Percentiles rank a stretch among this genome's conserved stretches.
Conservation (phyloP, 2,888 invertebrate genomes). For the Leucoptera coffeella region DNA sequence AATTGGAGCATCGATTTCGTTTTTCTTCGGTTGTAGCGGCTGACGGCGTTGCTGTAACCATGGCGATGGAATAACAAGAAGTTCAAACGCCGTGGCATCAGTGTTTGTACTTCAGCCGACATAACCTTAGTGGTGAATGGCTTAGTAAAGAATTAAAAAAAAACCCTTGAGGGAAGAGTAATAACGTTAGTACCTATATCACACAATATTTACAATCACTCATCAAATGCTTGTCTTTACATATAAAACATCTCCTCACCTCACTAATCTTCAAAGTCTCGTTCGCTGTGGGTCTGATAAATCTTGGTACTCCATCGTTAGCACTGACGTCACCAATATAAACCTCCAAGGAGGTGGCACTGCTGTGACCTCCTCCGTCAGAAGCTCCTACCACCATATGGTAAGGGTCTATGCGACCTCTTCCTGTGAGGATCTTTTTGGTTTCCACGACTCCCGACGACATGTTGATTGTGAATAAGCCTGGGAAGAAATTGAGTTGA, state of each 20-base stretch:
- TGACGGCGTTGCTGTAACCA: no score
- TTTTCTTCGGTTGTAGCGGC: no score
- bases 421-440: constrained; percentile 61
- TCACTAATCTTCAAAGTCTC: constrained; percentile 67
- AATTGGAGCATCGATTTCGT: no score
- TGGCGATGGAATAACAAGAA: no score
- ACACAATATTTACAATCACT: no score
- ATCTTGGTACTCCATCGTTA: constrained; percentile 74
- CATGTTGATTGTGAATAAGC: constrained; percentile 61
- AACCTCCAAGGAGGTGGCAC: constrained; percentile 57
- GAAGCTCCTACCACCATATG: constrained; percentile 60
- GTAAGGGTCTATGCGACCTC: constrained; percentile 70
- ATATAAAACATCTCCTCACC: constrained; percentile 28
- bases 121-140: no score
- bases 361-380: constrained; percentile 61
- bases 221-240: neutral
- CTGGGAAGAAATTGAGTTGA: constrained; percentile 25
- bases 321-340: constrained; percentile 75
- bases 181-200: no score
- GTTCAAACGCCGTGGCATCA: no score
- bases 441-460: constrained; percentile 64
- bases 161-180: no score
- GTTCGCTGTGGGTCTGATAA: constrained; percentile 63
- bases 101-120: no score
- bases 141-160: no score